Evolutionary conservation across 2,888 invertebrate species (phyloP).

Genomic region (Mythimna loreyi): DNA sequence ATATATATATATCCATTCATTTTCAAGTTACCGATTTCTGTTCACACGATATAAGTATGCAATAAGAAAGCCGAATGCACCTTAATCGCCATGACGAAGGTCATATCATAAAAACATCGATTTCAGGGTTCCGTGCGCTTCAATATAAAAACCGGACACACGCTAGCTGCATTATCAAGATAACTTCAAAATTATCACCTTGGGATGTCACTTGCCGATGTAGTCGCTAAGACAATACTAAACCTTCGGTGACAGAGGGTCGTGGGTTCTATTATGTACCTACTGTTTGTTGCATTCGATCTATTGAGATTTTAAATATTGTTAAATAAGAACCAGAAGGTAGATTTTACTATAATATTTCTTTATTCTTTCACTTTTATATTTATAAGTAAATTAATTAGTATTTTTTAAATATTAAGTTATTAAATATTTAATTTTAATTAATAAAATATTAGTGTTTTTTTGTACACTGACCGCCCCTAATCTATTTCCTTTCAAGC

Average conservation of each 20-base stretch:
- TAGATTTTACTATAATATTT: too few relatives aligned
- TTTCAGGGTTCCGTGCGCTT: conserved; percentile 49
- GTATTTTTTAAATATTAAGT: too few relatives aligned
- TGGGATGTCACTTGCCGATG: conserved; percentile 27
- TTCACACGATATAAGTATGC: too few relatives aligned
- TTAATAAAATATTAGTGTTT: too few relatives aligned
- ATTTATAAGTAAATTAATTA: too few relatives aligned
- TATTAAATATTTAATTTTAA: too few relatives aligned
- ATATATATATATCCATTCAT: too few relatives aligned
- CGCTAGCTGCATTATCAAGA: conserved; percentile 50
- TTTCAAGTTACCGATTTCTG: too few relatives aligned
- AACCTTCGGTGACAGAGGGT: conserved; percentile 47
- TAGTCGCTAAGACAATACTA: conserved; percentile 38
- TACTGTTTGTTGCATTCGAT: conserved; percentile 5
- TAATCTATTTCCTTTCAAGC: too few relatives aligned
- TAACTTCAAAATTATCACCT: conserved; percentile 50
- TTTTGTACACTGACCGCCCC: too few relatives aligned
- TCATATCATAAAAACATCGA: conserved; percentile 33
- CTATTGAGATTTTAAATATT: conserved; percentile 12
- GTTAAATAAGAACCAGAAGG: neutral
- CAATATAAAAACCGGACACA: conserved; percentile 51
- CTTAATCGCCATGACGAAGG: conserved; percentile 33
- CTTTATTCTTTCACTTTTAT: too few relatives aligned
- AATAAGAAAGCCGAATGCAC: conserved; percentile 9
- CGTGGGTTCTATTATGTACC: conserved; percentile 30